Conservation (phyloP, 2,888 invertebrate species). For the Diabrotica balteata region DNA sequence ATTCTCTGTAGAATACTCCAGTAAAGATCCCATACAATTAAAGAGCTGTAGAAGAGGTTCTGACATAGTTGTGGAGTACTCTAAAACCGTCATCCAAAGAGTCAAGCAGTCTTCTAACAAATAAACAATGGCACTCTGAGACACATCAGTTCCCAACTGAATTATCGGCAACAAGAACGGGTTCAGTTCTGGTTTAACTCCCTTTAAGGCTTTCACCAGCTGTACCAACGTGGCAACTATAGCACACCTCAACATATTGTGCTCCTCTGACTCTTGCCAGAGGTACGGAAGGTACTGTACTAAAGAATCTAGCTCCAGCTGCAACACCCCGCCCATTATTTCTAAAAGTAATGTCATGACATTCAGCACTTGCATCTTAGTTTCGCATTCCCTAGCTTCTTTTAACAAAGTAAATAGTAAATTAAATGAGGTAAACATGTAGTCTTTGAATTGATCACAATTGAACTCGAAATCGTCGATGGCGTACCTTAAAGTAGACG, state of each 20-base stretch:
- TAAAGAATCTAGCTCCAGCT: slow-evolving; percentile 73
- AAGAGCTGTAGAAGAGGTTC: slow-evolving; percentile 76
- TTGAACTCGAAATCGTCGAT: slow-evolving; percentile 94
- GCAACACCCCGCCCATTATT: slow-evolving; percentile 79
- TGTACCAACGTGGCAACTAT: slow-evolving; percentile 88
- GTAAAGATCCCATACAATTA: slow-evolving; percentile 75
- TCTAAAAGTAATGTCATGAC: slow-evolving; percentile 90
- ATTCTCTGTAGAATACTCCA: slow-evolving; percentile 84
- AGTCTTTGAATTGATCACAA: slow-evolving; percentile 84
- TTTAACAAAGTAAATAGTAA: slow-evolving; percentile 84
- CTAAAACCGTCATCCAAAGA: slow-evolving; percentile 85
- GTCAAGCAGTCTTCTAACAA: slow-evolving; percentile 91
- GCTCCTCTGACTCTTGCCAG: slow-evolving; percentile 87
- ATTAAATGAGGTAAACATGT: slow-evolving; percentile 78
- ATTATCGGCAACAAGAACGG: slow-evolving; percentile 75
- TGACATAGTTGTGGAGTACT: slow-evolving; percentile 73
- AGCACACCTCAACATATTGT: slow-evolving; percentile 90
- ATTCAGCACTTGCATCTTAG: slow-evolving; percentile 86
- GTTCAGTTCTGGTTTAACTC: slow-evolving; percentile 61
- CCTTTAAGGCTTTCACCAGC: slow-evolving; percentile 76
- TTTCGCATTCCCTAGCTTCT: slow-evolving; percentile 63
- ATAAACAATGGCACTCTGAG: slow-evolving; percentile 84
- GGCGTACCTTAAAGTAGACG: slow-evolving; percentile 81
- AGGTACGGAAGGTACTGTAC: slow-evolving; percentile 84
- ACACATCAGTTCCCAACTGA: slow-evolving; percentile 77